Conservation (phyloP, 2,888 invertebrate genomes). For the Pseudococcus longispinus region DNA sequence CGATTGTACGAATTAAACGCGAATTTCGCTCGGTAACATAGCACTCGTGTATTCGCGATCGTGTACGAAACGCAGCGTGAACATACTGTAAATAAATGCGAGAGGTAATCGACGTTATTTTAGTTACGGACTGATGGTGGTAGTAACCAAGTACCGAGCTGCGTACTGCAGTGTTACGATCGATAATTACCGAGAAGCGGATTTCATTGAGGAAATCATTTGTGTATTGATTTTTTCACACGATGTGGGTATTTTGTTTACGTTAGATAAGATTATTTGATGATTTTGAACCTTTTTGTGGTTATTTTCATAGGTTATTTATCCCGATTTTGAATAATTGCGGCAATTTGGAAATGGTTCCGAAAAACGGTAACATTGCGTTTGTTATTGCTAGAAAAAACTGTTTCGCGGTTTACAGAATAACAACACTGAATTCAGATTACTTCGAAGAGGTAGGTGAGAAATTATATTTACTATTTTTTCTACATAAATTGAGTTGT, state of each 20-base stretch:
- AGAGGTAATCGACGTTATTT: conserved; percentile 38
- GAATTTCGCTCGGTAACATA: neutral
- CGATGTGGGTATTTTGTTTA: neutral
- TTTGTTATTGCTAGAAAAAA: neutral
- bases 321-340: neutral
- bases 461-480: neutral
- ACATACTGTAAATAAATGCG: conserved; percentile 26
- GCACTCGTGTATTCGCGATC: conserved; percentile 29
- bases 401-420: neutral
- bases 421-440: neutral
- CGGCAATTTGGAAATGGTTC: neutral
- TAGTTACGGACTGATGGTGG: conserved; percentile 39
- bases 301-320: neutral
- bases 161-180: conserved; percentile 10
- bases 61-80: neutral
- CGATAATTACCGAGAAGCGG: neutral
- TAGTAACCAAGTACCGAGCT: conserved; percentile 40
- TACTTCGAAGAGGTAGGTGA: neutral
- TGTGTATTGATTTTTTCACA: neutral
- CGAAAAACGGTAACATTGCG: conserved; percentile 8
- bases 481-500: neutral
- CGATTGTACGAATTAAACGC: neutral
- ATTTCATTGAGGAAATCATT: neutral
- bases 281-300: neutral
- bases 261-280: neutral